Evolutionary conservation across 2,888 invertebrate genomes (phyloP).

Genomic region (Kuschelorhynchus macadamiae): DNA sequence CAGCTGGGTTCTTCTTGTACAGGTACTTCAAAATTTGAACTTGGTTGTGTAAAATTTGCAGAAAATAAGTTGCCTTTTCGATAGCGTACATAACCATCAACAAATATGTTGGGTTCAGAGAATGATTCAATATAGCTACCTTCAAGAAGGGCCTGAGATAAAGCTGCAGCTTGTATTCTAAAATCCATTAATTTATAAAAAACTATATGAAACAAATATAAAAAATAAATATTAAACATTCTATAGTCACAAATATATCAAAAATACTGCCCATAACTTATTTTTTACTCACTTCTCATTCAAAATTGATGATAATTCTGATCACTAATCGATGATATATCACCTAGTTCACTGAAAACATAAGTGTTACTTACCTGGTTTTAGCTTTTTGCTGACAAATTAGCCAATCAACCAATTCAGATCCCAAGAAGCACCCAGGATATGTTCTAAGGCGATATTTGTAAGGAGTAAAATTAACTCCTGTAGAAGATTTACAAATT

Average conservation of each 20-base stretch:
- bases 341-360: no score
- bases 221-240: no score
- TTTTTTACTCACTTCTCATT: no score
- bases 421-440: constrained; percentile 83
- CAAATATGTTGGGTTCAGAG: constrained; percentile 71
- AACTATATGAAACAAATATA: no score
- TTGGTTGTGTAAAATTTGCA: constrained; percentile 59
- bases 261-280: no score
- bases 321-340: no score
- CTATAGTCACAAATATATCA: no score
- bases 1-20: constrained; percentile 75
- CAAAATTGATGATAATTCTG: no score
- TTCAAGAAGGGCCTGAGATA: constrained; percentile 85
- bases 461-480: constrained; percentile 75
- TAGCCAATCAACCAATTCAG: constrained; percentile 88
- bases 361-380: constrained; percentile 73
- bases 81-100: constrained; percentile 70
- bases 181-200: not conserved
- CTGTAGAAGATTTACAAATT: constrained; percentile 69
- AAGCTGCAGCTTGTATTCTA: constrained; percentile 81
- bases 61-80: constrained; percentile 66
- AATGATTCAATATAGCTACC: constrained; percentile 82
- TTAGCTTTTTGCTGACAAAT: constrained; percentile 83
- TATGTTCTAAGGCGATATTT: constrained; percentile 82
- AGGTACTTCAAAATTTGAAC: constrained; percentile 64